Conservation (phyloP, 2,888 invertebrate genomes). For the Empis livida region DNA sequence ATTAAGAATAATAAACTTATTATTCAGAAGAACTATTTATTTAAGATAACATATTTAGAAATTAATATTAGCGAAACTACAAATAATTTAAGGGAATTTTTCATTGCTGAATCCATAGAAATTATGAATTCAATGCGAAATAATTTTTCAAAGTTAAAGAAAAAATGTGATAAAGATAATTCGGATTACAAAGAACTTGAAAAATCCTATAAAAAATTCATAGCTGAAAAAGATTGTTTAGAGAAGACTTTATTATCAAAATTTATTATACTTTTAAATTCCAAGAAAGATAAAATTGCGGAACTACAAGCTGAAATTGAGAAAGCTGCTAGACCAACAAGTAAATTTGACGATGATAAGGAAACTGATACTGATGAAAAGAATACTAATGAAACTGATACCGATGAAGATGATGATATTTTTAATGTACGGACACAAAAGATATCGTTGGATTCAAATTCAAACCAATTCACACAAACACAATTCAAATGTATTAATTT, state of each 20-base stretch:
- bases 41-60: constrained; percentile 3
- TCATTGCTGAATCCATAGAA: constrained; percentile 1
- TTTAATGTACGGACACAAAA: too few species aligned
- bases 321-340: not conserved
- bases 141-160: not conserved
- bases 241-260: constrained; percentile 8
- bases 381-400: not conserved
- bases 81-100: not conserved
- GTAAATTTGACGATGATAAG: not conserved
- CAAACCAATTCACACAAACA: too few species aligned
- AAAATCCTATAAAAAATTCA: constrained; percentile 2
- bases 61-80: not conserved
- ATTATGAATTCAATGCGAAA: not conserved
- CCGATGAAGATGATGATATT: not conserved
- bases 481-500: too few species aligned
- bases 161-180: constrained; percentile 1
- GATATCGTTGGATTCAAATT: too few species aligned
- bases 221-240: not conserved
- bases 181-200: constrained; percentile 3
- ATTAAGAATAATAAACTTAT: constrained; percentile 5
- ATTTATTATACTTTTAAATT: constrained; percentile 8
- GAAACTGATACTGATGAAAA: not conserved
- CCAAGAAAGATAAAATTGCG: constrained; percentile 10
- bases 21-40: constrained; percentile 4
- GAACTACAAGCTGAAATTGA: constrained; percentile 2